Conservation (phyloP, 1,140 invertebrate species). For the Musca vetustissima region DNA sequence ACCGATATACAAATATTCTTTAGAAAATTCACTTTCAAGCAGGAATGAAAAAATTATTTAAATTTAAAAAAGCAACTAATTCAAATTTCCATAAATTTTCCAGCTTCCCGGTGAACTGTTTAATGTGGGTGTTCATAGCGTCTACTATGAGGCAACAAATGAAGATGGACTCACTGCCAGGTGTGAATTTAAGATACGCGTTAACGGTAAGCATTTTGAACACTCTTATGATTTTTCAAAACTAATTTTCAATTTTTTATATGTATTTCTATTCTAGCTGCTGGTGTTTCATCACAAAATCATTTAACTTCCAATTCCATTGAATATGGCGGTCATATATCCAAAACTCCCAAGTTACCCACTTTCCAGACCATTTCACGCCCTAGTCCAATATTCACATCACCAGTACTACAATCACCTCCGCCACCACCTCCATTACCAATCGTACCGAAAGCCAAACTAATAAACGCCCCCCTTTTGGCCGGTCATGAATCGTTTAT, state of each 20-base stretch:
- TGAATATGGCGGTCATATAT: no score
- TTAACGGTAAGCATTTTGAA: conserved; percentile 58
- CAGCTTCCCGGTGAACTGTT: conserved; percentile 65
- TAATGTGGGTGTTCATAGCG: conserved; percentile 62
- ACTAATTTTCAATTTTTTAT: neutral
- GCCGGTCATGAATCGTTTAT: conserved; percentile 42
- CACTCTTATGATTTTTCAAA: neutral
- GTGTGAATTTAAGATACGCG: conserved; percentile 66
- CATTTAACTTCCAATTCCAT: no score
- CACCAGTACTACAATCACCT: neutral
- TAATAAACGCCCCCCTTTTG: conserved; percentile 8
- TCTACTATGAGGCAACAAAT: conserved; percentile 67
- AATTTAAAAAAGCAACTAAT: no score
- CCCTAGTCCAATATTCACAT: neutral
- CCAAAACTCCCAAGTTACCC: no score
- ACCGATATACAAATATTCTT: no score
- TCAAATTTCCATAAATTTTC: conserved; percentile 20
- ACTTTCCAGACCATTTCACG: neutral
- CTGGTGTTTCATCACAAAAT: neutral
- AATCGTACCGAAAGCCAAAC: neutral
- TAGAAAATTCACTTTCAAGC: no score
- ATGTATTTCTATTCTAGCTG: conserved; percentile 6
- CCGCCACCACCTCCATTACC: neutral
- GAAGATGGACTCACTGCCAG: conserved; percentile 63
- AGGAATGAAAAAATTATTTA: no score